phyloP scores from a whole-genome alignment of 2,113 vertebrate species.

The Eidolon helvum region DNA sequence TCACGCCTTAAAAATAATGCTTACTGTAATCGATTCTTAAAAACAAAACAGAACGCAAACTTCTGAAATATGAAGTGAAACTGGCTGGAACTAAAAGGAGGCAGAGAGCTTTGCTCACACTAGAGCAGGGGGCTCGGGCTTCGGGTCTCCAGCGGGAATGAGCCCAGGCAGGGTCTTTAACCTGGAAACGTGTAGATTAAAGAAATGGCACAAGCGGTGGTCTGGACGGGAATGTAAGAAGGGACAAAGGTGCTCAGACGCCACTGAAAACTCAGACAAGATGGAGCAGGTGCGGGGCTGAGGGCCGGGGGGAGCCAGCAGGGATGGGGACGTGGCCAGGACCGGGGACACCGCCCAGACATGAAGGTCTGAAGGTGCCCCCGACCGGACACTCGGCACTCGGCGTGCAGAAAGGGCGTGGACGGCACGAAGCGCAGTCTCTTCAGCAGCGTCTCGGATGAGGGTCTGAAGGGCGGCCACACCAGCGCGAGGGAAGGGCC shows the following conservation, averaged over 20 bases:
- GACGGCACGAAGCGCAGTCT: background rate
- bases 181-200: too few relatives aligned
- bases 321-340: background rate
- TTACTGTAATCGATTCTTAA: background rate
- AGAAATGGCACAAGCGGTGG: too few relatives aligned
- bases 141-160: too few relatives aligned
- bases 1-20: background rate
- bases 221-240: background rate
- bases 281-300: too few relatives aligned
- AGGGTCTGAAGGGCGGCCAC: background rate
- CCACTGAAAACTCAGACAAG: background rate
- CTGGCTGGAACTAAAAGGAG: too few relatives aligned
- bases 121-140: background rate
- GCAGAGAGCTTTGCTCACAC: background rate
- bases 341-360: background rate
- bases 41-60: background rate
- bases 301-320: accelerated
- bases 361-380: background rate
- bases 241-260: background rate
- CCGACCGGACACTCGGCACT: background rate
- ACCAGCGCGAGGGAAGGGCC: background rate
- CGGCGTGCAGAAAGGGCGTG: accelerated
- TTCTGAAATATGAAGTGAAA: background rate
- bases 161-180: background rate
- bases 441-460: background rate